phyloP scores from a whole-genome alignment of 1,140 invertebrate genomes.

The Oreohelix idahoensis region DNA sequence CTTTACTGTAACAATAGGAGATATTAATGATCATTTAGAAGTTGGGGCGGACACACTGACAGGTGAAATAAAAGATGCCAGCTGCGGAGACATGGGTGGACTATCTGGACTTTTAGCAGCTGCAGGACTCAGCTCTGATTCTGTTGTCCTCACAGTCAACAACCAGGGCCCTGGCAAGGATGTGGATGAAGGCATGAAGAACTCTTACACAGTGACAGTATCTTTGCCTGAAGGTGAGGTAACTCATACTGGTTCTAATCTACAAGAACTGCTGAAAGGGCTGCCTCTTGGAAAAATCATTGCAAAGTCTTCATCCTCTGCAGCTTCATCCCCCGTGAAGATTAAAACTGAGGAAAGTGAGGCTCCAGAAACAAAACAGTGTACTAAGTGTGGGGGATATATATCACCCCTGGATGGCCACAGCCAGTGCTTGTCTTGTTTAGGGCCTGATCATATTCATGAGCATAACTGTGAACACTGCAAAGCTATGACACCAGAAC shows the following conservation, averaged over 20 bases:
- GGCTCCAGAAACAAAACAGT: neutral
- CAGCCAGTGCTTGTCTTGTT: conserved; percentile 25
- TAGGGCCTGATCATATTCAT: conserved; percentile 35
- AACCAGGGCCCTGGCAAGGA: neutral
- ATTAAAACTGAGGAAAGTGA: conserved; percentile 18
- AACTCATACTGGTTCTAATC: conserved; percentile 22
- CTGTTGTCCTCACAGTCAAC: conserved; percentile 32
- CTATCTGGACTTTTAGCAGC: conserved; percentile 31
- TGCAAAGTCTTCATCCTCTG: neutral
- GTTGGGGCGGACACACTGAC: neutral
- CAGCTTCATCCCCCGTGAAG: conserved; percentile 9
- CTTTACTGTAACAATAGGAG: conserved; percentile 21
- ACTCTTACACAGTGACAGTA: conserved; percentile 32
- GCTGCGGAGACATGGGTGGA: conserved; percentile 2
- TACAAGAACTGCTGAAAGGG: conserved; percentile 35
- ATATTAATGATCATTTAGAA: neutral
- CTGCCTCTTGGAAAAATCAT: conserved; percentile 30
- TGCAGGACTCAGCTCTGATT: conserved; percentile 34
- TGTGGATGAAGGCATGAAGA: neutral
- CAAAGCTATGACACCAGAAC: conserved; percentile 23
- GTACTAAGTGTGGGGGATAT: conserved; percentile 29
- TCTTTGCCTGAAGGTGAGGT: conserved; percentile 33
- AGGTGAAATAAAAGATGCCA: neutral
- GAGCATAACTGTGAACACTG: conserved; percentile 24
- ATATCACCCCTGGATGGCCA: conserved; percentile 37